Conservation (phyloP, 2,797 vertebrate genomes). For the Cuculus canorus region DNA sequence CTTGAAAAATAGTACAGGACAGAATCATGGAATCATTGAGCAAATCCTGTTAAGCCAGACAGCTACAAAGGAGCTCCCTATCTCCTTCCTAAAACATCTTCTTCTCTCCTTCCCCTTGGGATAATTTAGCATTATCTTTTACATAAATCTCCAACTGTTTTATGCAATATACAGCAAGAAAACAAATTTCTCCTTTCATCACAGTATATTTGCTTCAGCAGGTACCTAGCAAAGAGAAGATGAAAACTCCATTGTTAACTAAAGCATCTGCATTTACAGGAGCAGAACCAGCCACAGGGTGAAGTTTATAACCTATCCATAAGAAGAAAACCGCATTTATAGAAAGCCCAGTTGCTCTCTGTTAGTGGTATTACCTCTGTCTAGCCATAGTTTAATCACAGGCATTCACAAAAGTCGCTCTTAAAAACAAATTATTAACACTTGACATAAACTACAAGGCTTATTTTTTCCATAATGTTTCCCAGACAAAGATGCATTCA, state of each 20-base stretch:
- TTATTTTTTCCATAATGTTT: neutral
- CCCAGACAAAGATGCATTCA: neutral
- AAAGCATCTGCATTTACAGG: constrained; percentile 17
- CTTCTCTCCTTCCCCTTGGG: neutral
- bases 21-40: neutral
- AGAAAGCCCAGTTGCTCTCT: neutral
- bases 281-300: constrained; percentile 29
- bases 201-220: neutral
- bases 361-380: neutral
- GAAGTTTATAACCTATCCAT: constrained; percentile 9
- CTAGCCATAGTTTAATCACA: neutral
- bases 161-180: neutral
- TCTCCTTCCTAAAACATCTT: neutral
- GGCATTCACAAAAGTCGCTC: neutral
- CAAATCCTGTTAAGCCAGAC: neutral
- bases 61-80: neutral
- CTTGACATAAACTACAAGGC: neutral
- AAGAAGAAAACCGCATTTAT: neutral
- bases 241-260: neutral
- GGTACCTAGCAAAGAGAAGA: constrained; percentile 7
- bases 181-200: neutral
- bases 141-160: constrained; percentile 43
- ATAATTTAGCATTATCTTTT: constrained; percentile 12
- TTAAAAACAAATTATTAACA: constrained; percentile 17
- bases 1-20: neutral